Evolutionary conservation across 2,888 invertebrate genomes (phyloP).

Genomic region (Nipponacmea schrenckii): DNA sequence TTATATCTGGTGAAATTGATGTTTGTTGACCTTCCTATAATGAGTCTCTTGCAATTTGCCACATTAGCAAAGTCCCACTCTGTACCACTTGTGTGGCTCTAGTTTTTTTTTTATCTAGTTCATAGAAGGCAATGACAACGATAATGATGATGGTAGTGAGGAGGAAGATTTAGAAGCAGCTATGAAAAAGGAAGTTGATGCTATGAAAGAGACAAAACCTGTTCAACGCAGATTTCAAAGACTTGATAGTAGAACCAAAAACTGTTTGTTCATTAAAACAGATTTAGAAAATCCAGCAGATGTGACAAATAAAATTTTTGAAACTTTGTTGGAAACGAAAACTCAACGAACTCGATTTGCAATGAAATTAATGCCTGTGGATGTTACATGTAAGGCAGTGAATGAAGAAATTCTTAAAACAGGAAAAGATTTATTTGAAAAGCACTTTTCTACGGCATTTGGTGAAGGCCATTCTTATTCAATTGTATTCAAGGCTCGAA

Average conservation of each 20-base stretch:
- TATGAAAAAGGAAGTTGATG: constrained; percentile 60
- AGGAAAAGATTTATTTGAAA: constrained; percentile 76
- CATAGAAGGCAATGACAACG: constrained; percentile 69
- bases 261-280: constrained; percentile 87
- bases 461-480: constrained; percentile 47
- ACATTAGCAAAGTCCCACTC: too few relatives aligned
- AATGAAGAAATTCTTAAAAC: constrained; percentile 79
- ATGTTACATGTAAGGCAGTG: constrained; percentile 81
- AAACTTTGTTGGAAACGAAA: constrained; percentile 78
- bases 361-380: constrained; percentile 83
- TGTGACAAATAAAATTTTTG: constrained; percentile 78
- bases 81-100: too few relatives aligned
- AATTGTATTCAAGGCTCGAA: constrained; percentile 56
- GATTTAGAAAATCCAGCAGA: constrained; percentile 79
- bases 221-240: constrained; percentile 69
- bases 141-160: constrained; percentile 70
- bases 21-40: too few relatives aligned
- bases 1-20: too few relatives aligned
- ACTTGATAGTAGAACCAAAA: constrained; percentile 84
- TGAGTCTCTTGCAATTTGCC: too few relatives aligned
- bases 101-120: too few relatives aligned
- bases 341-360: constrained; percentile 81
- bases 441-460: constrained; percentile 73
- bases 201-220: constrained; percentile 40
- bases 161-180: constrained; percentile 64